Percentiles rank a stretch among this genome's conserved stretches.
phyloP scores from a whole-genome alignment of 2,797 vertebrate species.

The Sandelia bainsii region DNA sequence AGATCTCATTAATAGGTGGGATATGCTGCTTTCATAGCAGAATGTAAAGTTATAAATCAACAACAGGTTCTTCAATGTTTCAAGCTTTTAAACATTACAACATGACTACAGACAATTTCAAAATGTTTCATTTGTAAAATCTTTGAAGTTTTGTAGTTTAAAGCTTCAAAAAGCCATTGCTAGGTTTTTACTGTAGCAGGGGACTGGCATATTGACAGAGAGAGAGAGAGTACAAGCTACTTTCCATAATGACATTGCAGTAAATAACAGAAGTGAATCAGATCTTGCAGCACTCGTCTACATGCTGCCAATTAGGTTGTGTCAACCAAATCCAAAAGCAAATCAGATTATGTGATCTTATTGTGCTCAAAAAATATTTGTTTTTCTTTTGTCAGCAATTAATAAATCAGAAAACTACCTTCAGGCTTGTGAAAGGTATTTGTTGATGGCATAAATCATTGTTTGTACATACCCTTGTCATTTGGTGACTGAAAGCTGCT shows the following conservation, averaged over 20 bases:
- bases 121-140: constrained; percentile 17
- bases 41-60: constrained; percentile 2
- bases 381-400: constrained; percentile 36
- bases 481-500: constrained; percentile 61
- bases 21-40: background rate
- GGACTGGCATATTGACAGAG: constrained; percentile 65
- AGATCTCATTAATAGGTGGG: constrained; percentile 4
- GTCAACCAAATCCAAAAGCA: constrained; percentile 41
- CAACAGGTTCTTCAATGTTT: constrained; percentile 35
- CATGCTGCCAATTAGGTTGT: constrained; percentile 52
- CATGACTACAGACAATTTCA: rapidly evolving
- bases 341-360: constrained; percentile 61
- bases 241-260: constrained; percentile 54
- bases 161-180: constrained; percentile 20
- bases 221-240: constrained; percentile 48
- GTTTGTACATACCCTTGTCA: constrained; percentile 70
- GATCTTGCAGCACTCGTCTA: constrained; percentile 45
- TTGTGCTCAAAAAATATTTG: constrained; percentile 41
- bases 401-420: constrained; percentile 45
- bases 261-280: constrained; percentile 54
- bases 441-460: constrained; percentile 65
- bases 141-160: constrained; percentile 25
- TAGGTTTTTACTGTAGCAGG: background rate
- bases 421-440: constrained; percentile 38
- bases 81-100: background rate